Conservation (phyloP, 2,113 vertebrate genomes). For the Vulpes lagopus region DNA sequence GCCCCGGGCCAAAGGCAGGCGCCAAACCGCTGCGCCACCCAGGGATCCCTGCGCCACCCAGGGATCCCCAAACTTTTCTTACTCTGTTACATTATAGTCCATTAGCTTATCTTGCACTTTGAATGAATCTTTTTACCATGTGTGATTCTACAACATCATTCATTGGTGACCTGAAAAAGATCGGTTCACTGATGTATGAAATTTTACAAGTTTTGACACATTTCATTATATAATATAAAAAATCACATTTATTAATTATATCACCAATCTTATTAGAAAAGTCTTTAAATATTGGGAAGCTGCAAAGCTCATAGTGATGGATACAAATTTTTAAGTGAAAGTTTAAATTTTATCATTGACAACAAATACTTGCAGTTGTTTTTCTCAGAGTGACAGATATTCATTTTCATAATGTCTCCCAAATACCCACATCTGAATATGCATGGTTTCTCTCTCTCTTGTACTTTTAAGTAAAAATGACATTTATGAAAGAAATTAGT, state of each 20-base stretch:
- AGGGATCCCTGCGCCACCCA: no score
- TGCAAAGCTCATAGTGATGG: background rate
- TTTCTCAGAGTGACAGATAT: background rate
- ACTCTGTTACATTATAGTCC: background rate
- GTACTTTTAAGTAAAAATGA: background rate
- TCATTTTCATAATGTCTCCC: slow-evolving; percentile 21
- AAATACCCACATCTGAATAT: background rate
- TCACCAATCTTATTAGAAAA: background rate
- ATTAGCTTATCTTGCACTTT: background rate
- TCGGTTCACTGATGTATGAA: background rate
- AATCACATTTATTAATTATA: background rate
- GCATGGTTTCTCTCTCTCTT: background rate
- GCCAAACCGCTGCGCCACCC: no score
- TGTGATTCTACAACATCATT: background rate
- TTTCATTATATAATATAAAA: background rate
- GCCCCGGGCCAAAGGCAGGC: no score
- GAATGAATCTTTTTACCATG: background rate
- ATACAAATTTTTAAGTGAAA: slow-evolving; percentile 19
- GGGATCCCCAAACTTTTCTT: background rate
- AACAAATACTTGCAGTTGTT: background rate
- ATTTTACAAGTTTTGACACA: background rate
- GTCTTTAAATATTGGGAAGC: background rate
- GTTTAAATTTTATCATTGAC: background rate
- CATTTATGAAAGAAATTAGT: slow-evolving; percentile 17
- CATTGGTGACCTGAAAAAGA: background rate